These are phyloP conservation scores for Bergia sp. DNA, from an alignment of 92 coral and sea anemone genomes.

Conservation along the genomic window DNA sequence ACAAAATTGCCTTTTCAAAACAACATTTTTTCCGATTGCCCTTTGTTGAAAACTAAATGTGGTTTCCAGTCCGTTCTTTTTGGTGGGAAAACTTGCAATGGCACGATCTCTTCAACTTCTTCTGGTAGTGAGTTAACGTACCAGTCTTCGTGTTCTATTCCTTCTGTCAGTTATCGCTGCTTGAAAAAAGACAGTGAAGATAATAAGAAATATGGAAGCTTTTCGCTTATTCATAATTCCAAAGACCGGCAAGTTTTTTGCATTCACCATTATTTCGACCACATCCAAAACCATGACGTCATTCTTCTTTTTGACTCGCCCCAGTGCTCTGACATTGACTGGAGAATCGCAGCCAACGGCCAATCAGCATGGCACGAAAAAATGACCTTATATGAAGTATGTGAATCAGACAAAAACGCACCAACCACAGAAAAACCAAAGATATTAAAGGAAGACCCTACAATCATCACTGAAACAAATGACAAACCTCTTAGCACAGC, in stretches of 20 bases:
- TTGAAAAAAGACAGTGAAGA: background rate
- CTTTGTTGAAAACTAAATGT: slow-evolving; percentile 13
- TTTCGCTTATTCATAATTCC: slow-evolving; percentile 20
- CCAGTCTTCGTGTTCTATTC: background rate
- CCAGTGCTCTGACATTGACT: slow-evolving; percentile 82
- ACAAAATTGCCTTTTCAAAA: slow-evolving; percentile 30
- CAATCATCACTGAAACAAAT: background rate
- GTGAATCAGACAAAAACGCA: background rate
- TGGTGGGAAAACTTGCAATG: slow-evolving; percentile 19
- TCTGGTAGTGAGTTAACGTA: slow-evolving; percentile 7
- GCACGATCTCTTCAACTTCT: background rate
- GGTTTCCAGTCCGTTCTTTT: slow-evolving; percentile 15
- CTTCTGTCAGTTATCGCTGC: slow-evolving; percentile 31
- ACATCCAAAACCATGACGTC: slow-evolving; percentile 40
- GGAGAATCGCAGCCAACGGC: slow-evolving; percentile 32
- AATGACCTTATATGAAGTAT: slow-evolving; percentile 16
- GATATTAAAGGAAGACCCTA: background rate
- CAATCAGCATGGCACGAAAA: slow-evolving; percentile 1
- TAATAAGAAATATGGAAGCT: background rate
- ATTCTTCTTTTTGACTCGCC: slow-evolving; percentile 67
- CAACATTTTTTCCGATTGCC: background rate
- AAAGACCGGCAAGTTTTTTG: background rate
- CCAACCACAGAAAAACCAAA: background rate
- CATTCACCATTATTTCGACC: slow-evolving; percentile 22
- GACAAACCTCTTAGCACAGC: background rate